These are phyloP conservation scores for Thalassarche chlororhynchos DNA, from an alignment of 2,113 vertebrate species.

Conservation along the genomic window DNA sequence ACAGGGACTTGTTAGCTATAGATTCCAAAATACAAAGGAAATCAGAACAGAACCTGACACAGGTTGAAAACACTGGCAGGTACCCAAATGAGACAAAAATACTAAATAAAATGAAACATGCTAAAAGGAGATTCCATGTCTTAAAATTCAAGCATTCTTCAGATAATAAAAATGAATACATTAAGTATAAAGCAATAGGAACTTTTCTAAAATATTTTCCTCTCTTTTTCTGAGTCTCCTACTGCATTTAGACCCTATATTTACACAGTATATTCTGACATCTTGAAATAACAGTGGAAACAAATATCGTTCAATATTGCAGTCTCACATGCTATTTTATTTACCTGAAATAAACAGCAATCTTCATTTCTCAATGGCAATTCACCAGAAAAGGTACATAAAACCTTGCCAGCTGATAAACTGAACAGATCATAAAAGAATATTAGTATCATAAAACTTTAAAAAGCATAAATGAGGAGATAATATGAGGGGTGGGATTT, in stretches of 20 bases:
- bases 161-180: not conserved
- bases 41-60: not conserved
- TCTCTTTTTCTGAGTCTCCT: not conserved
- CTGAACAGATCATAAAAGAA: constrained; percentile 71
- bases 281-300: not conserved
- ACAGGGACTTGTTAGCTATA: not conserved
- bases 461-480: constrained; percentile 67
- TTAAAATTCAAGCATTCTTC: not conserved
- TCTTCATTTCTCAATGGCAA: constrained; percentile 55
- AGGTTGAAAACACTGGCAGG: too few relatives aligned
- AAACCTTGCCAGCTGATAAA: constrained; percentile 70
- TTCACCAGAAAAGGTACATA: constrained; percentile 47
- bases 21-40: not conserved
- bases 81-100: not conserved
- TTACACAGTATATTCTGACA: not conserved
- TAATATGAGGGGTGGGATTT: constrained; percentile 69
- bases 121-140: not conserved
- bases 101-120: not conserved
- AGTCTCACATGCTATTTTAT: constrained; percentile 29
- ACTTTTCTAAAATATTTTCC: not conserved
- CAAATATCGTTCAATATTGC: not conserved
- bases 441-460: constrained; percentile 69
- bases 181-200: not conserved
- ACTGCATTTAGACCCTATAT: not conserved
- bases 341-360: constrained; percentile 55